phyloP scores from a whole-genome alignment of 2,113 vertebrate genomes.

The Austrofundulus limnaeus region DNA sequence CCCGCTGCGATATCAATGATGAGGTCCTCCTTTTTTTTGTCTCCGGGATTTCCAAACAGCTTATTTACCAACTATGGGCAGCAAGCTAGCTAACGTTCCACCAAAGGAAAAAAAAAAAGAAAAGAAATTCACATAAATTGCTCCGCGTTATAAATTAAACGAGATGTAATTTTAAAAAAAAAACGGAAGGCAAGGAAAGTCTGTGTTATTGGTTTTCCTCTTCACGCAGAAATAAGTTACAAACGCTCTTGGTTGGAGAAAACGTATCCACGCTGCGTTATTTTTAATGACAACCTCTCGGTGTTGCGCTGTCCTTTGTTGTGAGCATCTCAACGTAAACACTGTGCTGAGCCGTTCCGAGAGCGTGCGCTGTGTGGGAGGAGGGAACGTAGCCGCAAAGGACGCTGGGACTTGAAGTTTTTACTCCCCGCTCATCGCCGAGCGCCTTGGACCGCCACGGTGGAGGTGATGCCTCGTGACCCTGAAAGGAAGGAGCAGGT shows the following conservation, averaged over 20 bases:
- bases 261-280: conserved; percentile 23
- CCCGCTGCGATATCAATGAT: conserved; percentile 52
- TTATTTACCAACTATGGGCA: conserved; percentile 44
- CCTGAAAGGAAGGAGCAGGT: too few species aligned
- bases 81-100: conserved; percentile 57
- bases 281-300: conserved; percentile 46
- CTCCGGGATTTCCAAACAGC: conserved; percentile 27
- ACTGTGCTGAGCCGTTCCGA: conserved; percentile 33
- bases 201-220: background rate
- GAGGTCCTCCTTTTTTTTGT: conserved; percentile 36
- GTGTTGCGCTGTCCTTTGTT: conserved; percentile 66
- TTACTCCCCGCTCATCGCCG: too few species aligned
- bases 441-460: too few species aligned
- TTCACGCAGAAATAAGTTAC: conserved; percentile 6
- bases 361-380: conserved; percentile 26
- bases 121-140: conserved; percentile 36
- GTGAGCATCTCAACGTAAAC: conserved; percentile 75
- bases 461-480: too few species aligned
- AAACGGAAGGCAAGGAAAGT: background rate
- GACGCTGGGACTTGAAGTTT: conserved; percentile 57
- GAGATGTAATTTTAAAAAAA: background rate
- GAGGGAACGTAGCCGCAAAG: conserved; percentile 36
- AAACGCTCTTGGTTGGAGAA: conserved; percentile 3
- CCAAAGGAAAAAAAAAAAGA: conserved; percentile 45
- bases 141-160: conserved; percentile 1